These are phyloP conservation scores for Parotocinclus haroldoi DNA, from an alignment of 2,797 vertebrate species.

Conservation along the genomic window DNA sequence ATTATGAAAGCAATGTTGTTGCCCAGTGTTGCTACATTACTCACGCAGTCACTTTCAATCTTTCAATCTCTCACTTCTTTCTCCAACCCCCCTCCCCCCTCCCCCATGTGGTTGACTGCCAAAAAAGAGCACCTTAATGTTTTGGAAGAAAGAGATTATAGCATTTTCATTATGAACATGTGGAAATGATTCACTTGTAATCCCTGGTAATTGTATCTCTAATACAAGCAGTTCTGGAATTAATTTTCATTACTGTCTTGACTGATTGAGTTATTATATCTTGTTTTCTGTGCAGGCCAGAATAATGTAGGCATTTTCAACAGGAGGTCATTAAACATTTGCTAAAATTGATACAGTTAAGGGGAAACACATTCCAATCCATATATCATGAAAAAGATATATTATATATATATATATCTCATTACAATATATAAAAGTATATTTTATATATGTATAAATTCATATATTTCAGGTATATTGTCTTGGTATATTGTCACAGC, in stretches of 20 bases:
- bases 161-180: constrained; percentile 94
- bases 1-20: constrained; percentile 25
- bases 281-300: constrained; percentile 80
- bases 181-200: constrained; percentile 95
- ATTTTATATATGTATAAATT: no score
- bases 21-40: constrained; percentile 26
- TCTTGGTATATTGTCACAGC: constrained; percentile 7
- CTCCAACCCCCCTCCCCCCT: constrained; percentile 21
- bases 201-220: constrained; percentile 94
- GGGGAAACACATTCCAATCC: constrained; percentile 61
- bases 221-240: constrained; percentile 94
- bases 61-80: constrained; percentile 35
- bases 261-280: constrained; percentile 97
- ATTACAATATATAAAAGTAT: no score
- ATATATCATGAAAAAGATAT: no score
- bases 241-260: constrained; percentile 93
- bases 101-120: constrained; percentile 68
- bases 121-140: constrained; percentile 93
- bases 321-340: constrained; percentile 86
- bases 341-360: constrained; percentile 77
- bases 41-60: background rate
- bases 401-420: no score
- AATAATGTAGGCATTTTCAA: constrained; percentile 85
- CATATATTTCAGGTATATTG: constrained; percentile 25
- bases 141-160: constrained; percentile 90